phyloP scores from a whole-genome alignment of 2,888 invertebrate species.

The Xestia xanthographa region DNA sequence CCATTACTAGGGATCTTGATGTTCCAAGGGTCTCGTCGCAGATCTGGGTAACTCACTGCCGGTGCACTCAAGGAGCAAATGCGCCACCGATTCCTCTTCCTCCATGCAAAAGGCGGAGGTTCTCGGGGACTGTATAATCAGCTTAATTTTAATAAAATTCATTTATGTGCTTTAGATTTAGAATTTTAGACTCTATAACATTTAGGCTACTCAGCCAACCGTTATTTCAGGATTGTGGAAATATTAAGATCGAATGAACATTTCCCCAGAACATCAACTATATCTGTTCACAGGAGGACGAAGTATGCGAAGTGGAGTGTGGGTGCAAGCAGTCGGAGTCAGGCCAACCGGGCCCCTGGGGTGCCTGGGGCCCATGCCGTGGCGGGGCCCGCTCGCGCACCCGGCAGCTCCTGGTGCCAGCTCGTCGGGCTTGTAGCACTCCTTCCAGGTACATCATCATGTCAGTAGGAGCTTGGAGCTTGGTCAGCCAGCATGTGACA shows the following conservation, averaged over 20 bases:
- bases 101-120: too few relatives aligned
- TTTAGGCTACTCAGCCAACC: too few relatives aligned
- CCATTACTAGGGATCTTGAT: too few relatives aligned
- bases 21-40: too few relatives aligned
- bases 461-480: slow-evolving; percentile 9
- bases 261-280: not conserved
- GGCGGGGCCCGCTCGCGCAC: slow-evolving; percentile 85
- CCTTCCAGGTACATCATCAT: slow-evolving; percentile 77
- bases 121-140: not conserved
- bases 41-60: too few relatives aligned
- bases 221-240: not conserved
- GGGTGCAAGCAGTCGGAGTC: slow-evolving; percentile 79
- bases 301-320: slow-evolving; percentile 82
- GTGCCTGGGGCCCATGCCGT: slow-evolving; percentile 86
- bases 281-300: slow-evolving; percentile 77
- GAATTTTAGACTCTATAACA: not conserved
- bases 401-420: slow-evolving; percentile 81
- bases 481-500: slow-evolving; percentile 2
- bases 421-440: slow-evolving; percentile 77
- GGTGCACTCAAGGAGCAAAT: too few relatives aligned
- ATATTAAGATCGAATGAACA: not conserved
- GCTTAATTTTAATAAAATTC: not conserved
- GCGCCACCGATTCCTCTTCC: too few relatives aligned
- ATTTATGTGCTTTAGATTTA: not conserved
- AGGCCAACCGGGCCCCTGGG: slow-evolving; percentile 84